These are phyloP conservation scores for Tragulus kanchil DNA, from an alignment of 2,113 vertebrate species.

Conservation along the genomic window DNA sequence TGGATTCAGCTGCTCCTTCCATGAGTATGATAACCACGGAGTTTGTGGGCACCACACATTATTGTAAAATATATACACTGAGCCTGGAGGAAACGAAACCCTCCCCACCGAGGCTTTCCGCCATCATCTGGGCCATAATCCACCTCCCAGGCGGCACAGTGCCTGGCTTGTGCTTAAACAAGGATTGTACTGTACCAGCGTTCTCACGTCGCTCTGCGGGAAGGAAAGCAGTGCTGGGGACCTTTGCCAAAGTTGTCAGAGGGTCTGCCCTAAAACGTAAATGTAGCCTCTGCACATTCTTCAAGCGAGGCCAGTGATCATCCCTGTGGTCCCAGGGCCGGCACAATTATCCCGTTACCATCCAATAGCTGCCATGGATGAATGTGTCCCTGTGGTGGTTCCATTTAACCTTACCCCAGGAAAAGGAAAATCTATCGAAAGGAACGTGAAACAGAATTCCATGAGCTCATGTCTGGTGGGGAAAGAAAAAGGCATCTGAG, in stretches of 20 bases:
- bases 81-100: slow-evolving; percentile 87
- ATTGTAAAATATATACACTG: slow-evolving; percentile 81
- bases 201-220: slow-evolving; percentile 83
- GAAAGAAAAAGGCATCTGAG: slow-evolving; percentile 76
- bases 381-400: slow-evolving; percentile 70
- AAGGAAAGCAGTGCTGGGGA: slow-evolving; percentile 75
- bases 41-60: slow-evolving; percentile 78
- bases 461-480: slow-evolving; percentile 75
- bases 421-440: slow-evolving; percentile 80
- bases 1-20: slow-evolving; percentile 72
- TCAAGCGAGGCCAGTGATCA: slow-evolving; percentile 70
- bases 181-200: slow-evolving; percentile 86
- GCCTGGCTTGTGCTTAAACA: slow-evolving; percentile 88
- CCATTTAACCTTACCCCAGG: slow-evolving; percentile 65
- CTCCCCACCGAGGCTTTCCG: slow-evolving; percentile 85
- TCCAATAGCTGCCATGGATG: slow-evolving; percentile 52
- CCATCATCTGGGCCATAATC: slow-evolving; percentile 83
- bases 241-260: slow-evolving; percentile 87
- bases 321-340: slow-evolving; percentile 68
- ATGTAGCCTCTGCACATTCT: slow-evolving; percentile 82
- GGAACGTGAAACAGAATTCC: slow-evolving; percentile 56
- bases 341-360: slow-evolving; percentile 73
- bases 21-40: slow-evolving; percentile 69
- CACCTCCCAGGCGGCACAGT: slow-evolving; percentile 87
- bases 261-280: slow-evolving; percentile 76